Evolutionary conservation across 2,797 vertebrate species (phyloP).

Genomic region (Liasis olivaceus): DNA sequence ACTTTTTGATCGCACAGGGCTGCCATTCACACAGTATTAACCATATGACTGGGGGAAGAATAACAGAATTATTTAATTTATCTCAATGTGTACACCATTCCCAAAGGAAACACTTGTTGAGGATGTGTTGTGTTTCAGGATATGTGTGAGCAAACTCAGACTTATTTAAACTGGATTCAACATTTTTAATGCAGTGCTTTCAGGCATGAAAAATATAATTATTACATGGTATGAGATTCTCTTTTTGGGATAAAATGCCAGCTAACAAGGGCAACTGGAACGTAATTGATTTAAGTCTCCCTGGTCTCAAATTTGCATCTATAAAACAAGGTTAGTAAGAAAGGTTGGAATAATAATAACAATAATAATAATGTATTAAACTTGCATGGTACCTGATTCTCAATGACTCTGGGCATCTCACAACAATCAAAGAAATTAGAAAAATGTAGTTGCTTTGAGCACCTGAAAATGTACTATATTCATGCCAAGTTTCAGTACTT

Average conservation of each 20-base stretch:
- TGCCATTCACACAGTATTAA: neutral
- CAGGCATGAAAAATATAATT: neutral
- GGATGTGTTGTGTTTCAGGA: neutral
- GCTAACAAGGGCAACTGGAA: neutral
- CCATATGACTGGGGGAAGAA: neutral
- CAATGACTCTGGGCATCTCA: neutral
- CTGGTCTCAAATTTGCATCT: neutral
- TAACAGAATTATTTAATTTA: neutral
- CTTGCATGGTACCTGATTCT: neutral
- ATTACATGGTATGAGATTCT: too few species aligned
- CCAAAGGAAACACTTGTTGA: neutral
- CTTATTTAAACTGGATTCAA: neutral
- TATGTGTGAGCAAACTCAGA: neutral
- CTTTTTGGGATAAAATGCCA: neutral
- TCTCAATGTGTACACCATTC: neutral
- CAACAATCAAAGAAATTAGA: neutral
- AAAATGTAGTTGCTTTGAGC: neutral
- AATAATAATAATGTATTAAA: neutral
- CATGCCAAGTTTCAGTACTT: neutral
- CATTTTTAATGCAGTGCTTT: neutral
- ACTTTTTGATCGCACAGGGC: neutral
- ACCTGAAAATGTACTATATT: neutral
- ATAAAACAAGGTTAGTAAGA: neutral
- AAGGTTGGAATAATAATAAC: neutral
- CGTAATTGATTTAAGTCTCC: too few species aligned